Percentiles rank a stretch among this genome's conserved stretches.
These are phyloP conservation scores for Psettodes erumei DNA, from an alignment of 2,113 vertebrate species.

Conservation along the genomic window DNA sequence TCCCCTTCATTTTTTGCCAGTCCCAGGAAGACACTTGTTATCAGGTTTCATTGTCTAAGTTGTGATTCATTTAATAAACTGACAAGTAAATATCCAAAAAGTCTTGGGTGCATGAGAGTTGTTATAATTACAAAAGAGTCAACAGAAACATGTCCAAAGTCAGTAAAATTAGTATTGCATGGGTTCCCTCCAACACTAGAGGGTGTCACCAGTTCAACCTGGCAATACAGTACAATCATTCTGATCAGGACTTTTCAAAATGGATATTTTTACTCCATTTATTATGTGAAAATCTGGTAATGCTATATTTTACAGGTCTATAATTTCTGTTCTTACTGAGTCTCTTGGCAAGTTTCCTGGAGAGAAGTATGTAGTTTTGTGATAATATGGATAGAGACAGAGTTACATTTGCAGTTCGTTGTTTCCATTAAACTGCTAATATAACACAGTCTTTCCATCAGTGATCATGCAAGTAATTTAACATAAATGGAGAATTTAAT, in stretches of 20 bases:
- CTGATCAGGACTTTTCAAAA: conserved; percentile 17
- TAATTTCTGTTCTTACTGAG: not conserved
- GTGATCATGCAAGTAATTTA: not conserved
- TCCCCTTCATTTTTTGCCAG: not conserved
- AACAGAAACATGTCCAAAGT: conserved; percentile 22
- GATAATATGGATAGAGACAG: not conserved
- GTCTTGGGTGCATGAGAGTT: conserved; percentile 15
- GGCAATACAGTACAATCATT: conserved; percentile 35
- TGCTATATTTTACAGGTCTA: conserved; percentile 17
- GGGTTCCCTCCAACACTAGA: conserved; percentile 38
- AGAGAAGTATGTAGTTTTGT: not conserved
- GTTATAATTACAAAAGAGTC: conserved; percentile 46
- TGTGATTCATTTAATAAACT: conserved; percentile 59
- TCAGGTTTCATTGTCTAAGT: conserved; percentile 18
- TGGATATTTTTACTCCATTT: conserved; percentile 18
- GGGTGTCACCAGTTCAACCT: conserved; percentile 48
- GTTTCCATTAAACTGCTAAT: not conserved
- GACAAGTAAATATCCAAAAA: conserved; percentile 50
- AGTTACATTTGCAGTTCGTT: conserved; percentile 2
- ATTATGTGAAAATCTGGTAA: conserved; percentile 14
- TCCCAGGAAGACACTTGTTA: conserved; percentile 11
- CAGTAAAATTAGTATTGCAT: conserved; percentile 51
- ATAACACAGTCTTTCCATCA: not conserved
- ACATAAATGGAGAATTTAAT: not conserved
- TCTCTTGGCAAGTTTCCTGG: not conserved